phyloP scores from a whole-genome alignment of 2,888 invertebrate genomes.

The Nomada fucata region DNA sequence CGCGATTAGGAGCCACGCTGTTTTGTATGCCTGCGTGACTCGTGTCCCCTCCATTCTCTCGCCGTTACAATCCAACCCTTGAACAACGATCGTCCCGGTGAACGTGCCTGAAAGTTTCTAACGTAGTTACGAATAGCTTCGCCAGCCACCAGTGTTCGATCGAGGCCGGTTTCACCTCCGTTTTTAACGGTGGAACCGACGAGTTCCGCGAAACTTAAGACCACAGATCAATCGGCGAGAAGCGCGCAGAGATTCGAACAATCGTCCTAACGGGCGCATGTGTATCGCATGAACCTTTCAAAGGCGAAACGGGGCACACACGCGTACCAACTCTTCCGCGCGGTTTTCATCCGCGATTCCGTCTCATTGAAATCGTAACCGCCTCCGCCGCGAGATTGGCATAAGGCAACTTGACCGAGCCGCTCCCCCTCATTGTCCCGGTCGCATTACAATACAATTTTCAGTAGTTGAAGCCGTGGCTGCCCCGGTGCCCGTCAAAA shows the following conservation, averaged over 20 bases:
- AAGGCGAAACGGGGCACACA: neutral
- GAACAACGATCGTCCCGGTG: neutral
- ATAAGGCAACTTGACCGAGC: slow-evolving; percentile 82
- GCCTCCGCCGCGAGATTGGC: slow-evolving; percentile 80
- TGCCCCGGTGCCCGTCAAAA: slow-evolving; percentile 26
- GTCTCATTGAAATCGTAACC: slow-evolving; percentile 79
- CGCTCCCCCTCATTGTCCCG: slow-evolving; percentile 79
- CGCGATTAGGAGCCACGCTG: slow-evolving; percentile 47
- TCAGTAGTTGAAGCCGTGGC: slow-evolving; percentile 74
- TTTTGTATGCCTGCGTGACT: slow-evolving; percentile 14
- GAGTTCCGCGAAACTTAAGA: too few species aligned
- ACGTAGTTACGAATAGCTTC: too few species aligned
- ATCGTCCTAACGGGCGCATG: slow-evolving; percentile 25
- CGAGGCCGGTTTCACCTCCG: too few species aligned
- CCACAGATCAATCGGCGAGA: too few species aligned
- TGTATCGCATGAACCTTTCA: neutral
- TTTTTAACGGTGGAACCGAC: too few species aligned
- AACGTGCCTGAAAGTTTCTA: neutral
- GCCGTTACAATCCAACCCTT: neutral
- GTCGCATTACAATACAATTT: slow-evolving; percentile 83
- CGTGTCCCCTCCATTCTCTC: neutral
- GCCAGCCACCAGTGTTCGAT: too few species aligned
- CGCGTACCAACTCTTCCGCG: slow-evolving; percentile 36
- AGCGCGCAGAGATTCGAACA: neutral
- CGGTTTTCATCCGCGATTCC: slow-evolving; percentile 41